These are phyloP conservation scores for Seriola rivoliana DNA, from an alignment of 2,113 vertebrate species.

Conservation along the genomic window DNA sequence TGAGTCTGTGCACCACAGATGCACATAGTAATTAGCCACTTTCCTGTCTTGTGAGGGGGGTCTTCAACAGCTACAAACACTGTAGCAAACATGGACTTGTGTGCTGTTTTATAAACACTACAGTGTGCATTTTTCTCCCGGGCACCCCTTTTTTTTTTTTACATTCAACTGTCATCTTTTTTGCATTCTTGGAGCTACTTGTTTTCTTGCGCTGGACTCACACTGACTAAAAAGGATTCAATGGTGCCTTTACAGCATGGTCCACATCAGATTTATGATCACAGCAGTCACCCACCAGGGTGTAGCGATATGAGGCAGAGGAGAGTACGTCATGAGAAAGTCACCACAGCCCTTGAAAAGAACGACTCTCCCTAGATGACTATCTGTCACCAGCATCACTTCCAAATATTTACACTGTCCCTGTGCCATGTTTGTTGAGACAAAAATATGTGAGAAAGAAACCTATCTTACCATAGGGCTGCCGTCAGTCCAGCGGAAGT, in stretches of 20 bases:
- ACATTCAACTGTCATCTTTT: background rate
- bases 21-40: constrained; percentile 74
- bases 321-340: constrained; percentile 61
- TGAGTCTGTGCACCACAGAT: constrained; percentile 62
- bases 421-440: constrained; percentile 66
- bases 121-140: background rate
- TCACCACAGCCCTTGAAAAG: constrained; percentile 36
- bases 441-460: constrained; percentile 53
- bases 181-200: constrained; percentile 6
- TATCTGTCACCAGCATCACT: constrained; percentile 43
- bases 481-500: constrained; percentile 98
- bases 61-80: constrained; percentile 43
- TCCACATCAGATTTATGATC: constrained; percentile 27
- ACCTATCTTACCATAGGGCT: constrained; percentile 89
- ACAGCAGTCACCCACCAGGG: constrained; percentile 29
- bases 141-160: too few relatives aligned
- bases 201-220: background rate
- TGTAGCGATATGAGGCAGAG: constrained; percentile 34
- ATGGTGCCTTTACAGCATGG: constrained; percentile 2
- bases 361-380: constrained; percentile 54
- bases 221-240: background rate
- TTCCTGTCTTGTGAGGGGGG: constrained; percentile 65
- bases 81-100: constrained; percentile 28
- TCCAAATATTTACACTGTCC: constrained; percentile 70
- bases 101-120: constrained; percentile 29